Evolutionary conservation across 2,888 invertebrate species (phyloP), one percentile per base, ranked within the genome.

Genomic region (Dascillus cervinus): DNA sequence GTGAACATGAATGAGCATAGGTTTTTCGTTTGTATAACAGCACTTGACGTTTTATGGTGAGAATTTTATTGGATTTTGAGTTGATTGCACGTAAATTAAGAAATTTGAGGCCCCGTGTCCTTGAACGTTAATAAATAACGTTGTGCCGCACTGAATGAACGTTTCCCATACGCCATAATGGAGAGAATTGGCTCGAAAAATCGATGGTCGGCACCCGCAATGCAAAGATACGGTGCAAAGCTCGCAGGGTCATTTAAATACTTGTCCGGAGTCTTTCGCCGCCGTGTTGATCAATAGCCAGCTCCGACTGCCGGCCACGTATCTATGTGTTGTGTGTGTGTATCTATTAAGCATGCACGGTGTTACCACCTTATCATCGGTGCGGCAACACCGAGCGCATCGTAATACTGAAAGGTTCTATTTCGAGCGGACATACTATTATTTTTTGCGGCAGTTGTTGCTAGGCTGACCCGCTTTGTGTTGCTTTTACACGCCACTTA

Each of bases 341-440:
- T 36, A 34, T 42, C 36, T 39, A 42, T 42, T 42, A 33, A 36
- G 34, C 29, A 37, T 40, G 37, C 40, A 32, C 30, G 40, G n/a
- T n/a, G 36, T 42, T 40, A 32, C 42, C 42, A 37, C 39, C 33
- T 42, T 39, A 37, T 36, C 42, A 36, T 31, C 32, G 26, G 32
- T 20, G 35, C 29, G 38, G 38, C 41, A 32, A 39, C 35, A 26
- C 14, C 15, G 32, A 30, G 23, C 28, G 29, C 30, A 23, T 29
- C 27, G 29, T 22, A 29, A 11, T 22, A 22, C 13, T 27, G 26
- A 33, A 24, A 26, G 22, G 22, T 22, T 32, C 22, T 26, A 26
- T 34, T 37, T 34, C 17, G 13, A 29, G 6, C 24, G 23, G 14
- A 24, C 11, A 14, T 10, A 22, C 12, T 22, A 23, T 36, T 19